These are phyloP conservation scores for Caenorhabditis drosophilae DNA, from an alignment of 2,888 invertebrate species.

Conservation along the genomic window DNA sequence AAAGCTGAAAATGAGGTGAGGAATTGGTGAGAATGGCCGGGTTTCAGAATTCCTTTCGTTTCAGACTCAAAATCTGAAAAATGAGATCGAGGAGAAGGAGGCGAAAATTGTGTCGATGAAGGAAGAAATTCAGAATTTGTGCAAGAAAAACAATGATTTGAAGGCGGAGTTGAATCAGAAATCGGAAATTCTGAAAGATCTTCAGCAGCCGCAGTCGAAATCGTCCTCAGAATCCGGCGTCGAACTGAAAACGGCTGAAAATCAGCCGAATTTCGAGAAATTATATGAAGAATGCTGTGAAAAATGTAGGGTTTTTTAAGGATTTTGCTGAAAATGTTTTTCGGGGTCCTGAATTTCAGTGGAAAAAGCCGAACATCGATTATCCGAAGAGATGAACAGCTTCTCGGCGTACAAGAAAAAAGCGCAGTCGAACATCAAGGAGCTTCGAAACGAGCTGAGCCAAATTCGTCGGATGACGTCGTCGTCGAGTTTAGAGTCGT, in stretches of 20 bases:
- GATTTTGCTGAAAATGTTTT: background rate
- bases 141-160: background rate
- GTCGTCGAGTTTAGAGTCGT: background rate
- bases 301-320: background rate
- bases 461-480: slow-evolving; percentile 15
- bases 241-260: no score
- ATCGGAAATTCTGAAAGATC: background rate
- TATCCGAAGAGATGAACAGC: slow-evolving; percentile 32
- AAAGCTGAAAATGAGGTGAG: background rate
- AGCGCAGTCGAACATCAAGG: slow-evolving; percentile 30
- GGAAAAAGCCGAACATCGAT: slow-evolving; percentile 22
- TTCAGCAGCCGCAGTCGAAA: no score
- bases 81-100: slow-evolving; percentile 7
- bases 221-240: background rate
- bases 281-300: slow-evolving; percentile 3
- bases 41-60: no score
- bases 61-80: no score
- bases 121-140: background rate
- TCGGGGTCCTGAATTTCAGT: no score
- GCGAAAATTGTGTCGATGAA: slow-evolving; percentile 2
- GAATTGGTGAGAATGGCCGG: no score
- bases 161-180: background rate
- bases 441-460: slow-evolving; percentile 38
- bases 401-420: slow-evolving; percentile 43
- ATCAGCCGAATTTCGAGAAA: background rate